Base-by-base conservation (phyloP, 2,113 vertebrate genomes). In the Aphyosemion australe region DNA sequence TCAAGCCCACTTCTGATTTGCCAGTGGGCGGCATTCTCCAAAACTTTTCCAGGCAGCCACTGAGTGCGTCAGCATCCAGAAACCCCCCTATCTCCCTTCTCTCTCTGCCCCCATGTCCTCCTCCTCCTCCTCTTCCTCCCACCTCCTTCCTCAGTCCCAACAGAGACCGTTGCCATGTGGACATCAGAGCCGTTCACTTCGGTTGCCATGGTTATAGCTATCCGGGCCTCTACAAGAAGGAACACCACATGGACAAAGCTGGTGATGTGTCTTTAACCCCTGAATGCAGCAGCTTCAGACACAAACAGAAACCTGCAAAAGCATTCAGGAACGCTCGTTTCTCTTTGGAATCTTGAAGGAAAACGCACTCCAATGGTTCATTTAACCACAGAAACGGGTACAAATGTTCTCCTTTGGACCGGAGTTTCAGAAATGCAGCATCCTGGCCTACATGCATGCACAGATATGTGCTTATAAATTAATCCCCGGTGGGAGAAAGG, bases 151-250 rank as follows among this genome's bases (percentile, higher is more conserved):
- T 65, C 78, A 45, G 74, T 80, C 74, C 82, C 82, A 72, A 70
- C 69, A 72, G 78, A 83, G 72, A 68, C 80, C 53, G 87, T 90
- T 86, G 85, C 88, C 86, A 84, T 88, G 88, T 79, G 72, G 86
- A 88, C 80, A 71, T 82, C 61, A 45, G 57, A 67, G 74, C 65
- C 37, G n/a, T 64, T 80, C 14, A 5, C 71, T 68, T 52, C 26
- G 48, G 85, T 90, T 86, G 72, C 82, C 84, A 79, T 85, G 85
- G 84, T 48, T 72, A 87, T 60, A 60, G 76, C 59, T 78, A 56
- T 76, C 68, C 31, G 74, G 72, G 47, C 49, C 56, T 39, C 43
- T 31, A 20, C 71, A 50, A 20, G 45, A 52, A 56, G 57, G 56
- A 69, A 50, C 65, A 75, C 66, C 70, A 80, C 84, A 70, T 55